phyloP scores from a whole-genome alignment of 2,888 invertebrate genomes.

The Hemithea aestivaria region DNA sequence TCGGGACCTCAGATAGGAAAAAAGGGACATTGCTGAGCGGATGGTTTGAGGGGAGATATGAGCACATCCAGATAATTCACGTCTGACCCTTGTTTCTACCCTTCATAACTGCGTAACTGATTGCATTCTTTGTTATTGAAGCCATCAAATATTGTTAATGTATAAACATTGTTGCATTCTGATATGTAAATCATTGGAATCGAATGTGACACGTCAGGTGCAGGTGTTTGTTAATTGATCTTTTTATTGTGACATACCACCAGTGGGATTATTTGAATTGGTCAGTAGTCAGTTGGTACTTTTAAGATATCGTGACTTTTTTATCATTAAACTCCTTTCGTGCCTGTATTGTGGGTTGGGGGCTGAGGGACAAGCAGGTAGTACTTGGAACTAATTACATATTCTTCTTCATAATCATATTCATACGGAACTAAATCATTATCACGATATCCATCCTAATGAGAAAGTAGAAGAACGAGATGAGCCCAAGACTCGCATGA shows the following conservation, averaged over 20 bases:
- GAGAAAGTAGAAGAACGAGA: too few relatives aligned
- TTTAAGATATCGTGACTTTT: too few relatives aligned
- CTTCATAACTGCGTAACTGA: constrained; percentile 60
- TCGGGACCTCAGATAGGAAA: constrained; percentile 45
- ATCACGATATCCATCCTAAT: too few relatives aligned
- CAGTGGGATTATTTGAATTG: constrained; percentile 1
- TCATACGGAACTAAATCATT: too few relatives aligned
- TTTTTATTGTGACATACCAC: constrained; percentile 2
- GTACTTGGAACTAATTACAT: too few relatives aligned
- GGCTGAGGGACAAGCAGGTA: too few relatives aligned
- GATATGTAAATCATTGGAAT: constrained; percentile 22
- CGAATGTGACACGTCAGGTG: constrained; percentile 12
- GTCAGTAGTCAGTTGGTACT: too few relatives aligned
- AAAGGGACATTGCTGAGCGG: constrained; percentile 55
- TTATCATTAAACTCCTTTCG: too few relatives aligned
- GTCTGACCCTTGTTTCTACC: constrained; percentile 51
- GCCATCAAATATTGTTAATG: constrained; percentile 46
- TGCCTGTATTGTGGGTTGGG: too few relatives aligned
- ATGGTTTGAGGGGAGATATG: constrained; percentile 43
- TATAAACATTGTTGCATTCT: constrained; percentile 48
- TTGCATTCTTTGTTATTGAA: constrained; percentile 67
- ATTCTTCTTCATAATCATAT: too few relatives aligned
- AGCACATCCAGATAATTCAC: constrained; percentile 47
- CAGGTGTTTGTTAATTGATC: constrained; percentile 8
- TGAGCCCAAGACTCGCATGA: too few relatives aligned